Evolutionary conservation across 2,797 vertebrate species (phyloP), one percentile per base, ranked within the genome.

Genomic region (Sebastes oblongus): DNA sequence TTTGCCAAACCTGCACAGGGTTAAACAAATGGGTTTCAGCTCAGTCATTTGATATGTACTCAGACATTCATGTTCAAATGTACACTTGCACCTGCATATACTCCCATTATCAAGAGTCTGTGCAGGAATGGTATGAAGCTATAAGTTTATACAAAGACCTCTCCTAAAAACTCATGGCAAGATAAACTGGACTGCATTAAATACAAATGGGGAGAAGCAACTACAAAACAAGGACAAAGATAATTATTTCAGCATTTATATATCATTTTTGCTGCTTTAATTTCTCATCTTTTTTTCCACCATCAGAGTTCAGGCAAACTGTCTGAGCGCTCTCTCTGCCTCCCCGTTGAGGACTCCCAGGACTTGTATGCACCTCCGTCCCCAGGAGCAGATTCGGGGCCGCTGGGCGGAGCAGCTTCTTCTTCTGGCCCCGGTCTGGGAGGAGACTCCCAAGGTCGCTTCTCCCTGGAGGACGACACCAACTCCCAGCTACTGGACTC

Each of bases 401-500:
- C 95, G 0, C 95, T 96, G 82, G 90, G 81, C 1, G 81, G 68
- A n/a, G 77, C 66, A 1, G 72, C 13, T 39, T 39, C 36, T 14
- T 39, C 79, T 0, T 94, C 92, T 12, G 88, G 87, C 29, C 95
- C 95, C 18, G 93, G 94, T 0, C 96, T 96, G 81, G 89, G 86
- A 68, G 96, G 94, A 32, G 96, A 97, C 86, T 98, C 97, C 4
- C 97, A 96, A 46, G 96, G 97, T 20, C 96, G 94, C 0, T 99
- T 98, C 93, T 98, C 96, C 25, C 84, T 99, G 86, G 98, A 99
- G 88, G 97, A 99, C 56, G 97, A 99, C 86, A 96, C 97, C n/a
- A 97, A 98, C 60, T 99, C 98, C 54, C 98, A 99, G 92, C 92
- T 99, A 67, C 96, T 99, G 3, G 98, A 99, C 75, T 96, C 98